phyloP scores from a whole-genome alignment of 2,113 vertebrate genomes.

The Barnardius zonarius region DNA sequence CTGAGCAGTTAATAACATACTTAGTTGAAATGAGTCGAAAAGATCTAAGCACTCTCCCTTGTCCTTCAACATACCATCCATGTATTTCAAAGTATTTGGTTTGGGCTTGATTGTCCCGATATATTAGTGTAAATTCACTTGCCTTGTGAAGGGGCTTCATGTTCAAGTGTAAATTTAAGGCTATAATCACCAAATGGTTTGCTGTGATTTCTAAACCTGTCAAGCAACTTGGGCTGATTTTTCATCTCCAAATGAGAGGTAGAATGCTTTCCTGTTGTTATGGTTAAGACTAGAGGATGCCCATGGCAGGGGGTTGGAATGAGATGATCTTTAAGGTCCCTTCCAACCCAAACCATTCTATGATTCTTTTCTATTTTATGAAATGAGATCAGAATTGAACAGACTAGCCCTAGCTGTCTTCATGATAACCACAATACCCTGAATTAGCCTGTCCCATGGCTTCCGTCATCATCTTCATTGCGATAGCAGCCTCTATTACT shows the following conservation, averaged over 20 bases:
- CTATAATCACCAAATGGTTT: not conserved
- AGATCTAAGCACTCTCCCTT: not conserved
- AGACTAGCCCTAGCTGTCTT: not conserved
- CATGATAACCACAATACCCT: not conserved
- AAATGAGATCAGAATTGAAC: not conserved
- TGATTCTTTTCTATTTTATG: not conserved
- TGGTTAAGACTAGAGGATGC: not conserved
- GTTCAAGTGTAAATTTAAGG: not conserved
- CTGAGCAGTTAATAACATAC: not conserved
- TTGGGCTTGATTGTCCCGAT: not conserved
- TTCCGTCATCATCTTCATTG: not conserved
- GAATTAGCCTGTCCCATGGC: not conserved
- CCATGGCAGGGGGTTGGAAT: not conserved
- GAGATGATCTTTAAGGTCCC: not conserved
- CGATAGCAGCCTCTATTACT: not conserved
- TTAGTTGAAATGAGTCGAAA: not conserved
- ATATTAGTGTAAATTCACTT: not conserved
- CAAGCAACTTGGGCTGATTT: not conserved
- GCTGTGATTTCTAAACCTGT: not conserved
- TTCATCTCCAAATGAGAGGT: not conserved
- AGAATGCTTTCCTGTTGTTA: not conserved
- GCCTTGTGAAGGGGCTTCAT: not conserved
- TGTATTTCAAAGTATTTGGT: not conserved
- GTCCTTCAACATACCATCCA: not conserved
- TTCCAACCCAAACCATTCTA: not conserved